Evolutionary conservation across 2,797 vertebrate species (phyloP).

Genomic region (Rhynchotus rufescens): DNA sequence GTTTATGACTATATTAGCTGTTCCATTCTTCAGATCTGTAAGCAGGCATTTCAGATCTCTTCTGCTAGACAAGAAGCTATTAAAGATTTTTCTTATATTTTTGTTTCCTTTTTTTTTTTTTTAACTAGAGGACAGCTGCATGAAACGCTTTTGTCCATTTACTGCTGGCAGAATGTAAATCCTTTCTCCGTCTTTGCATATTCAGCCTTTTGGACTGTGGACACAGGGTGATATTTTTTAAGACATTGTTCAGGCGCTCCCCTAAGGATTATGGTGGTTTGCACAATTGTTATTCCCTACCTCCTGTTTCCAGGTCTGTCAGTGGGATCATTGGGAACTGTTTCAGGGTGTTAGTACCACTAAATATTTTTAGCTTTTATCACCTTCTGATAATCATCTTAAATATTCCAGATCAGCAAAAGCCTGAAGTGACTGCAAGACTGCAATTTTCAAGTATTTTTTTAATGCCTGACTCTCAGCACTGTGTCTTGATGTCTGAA

Average conservation of each 20-base stretch:
- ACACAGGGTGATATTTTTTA: background rate
- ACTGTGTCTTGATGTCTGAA: background rate
- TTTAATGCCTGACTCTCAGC: background rate
- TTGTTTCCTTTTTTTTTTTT: background rate
- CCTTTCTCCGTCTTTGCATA: background rate
- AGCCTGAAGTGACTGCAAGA: background rate
- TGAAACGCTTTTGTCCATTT: background rate
- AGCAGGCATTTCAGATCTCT: background rate
- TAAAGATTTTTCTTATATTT: background rate
- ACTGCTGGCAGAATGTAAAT: background rate
- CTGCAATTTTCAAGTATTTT: background rate
- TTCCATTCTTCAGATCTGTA: background rate
- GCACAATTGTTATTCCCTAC: background rate
- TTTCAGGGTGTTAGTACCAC: background rate
- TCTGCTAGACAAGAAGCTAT: background rate
- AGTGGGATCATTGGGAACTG: background rate
- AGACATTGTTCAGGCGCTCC: too few relatives aligned
- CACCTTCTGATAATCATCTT: background rate
- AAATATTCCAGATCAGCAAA: background rate
- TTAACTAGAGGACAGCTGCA: background rate
- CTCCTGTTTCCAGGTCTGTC: background rate
- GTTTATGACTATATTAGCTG: background rate
- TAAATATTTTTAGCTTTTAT: background rate
- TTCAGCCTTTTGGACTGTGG: background rate
- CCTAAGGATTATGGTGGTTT: background rate